Base-by-base conservation (phyloP, 2,797 vertebrate genomes). In the Toxotes lorentzi region DNA sequence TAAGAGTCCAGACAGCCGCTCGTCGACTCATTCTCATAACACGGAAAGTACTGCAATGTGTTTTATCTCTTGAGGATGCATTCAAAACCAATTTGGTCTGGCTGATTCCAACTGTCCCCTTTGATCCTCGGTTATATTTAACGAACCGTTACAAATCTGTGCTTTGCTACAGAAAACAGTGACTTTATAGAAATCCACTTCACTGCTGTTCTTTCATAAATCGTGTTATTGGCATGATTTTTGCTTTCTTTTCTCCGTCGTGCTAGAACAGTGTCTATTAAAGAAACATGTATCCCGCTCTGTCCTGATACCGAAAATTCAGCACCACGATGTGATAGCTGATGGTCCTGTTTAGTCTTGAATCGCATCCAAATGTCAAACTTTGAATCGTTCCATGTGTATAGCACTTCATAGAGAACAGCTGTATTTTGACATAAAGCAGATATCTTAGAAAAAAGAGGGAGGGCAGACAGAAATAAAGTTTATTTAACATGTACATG, bases 51-150 rank as follows among this genome's bases (percentile, higher is more conserved):
- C 64, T 68, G 75, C 80, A 84, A 47, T 50, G 35, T 86, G 81
- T 85, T 89, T 79, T 59, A 82, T 84, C 86, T 83, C 79, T 57
- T 2, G 61, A 80, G 72, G 86, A 90, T 69, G 63, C 59, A 27
- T 47, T 83, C 47, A 59, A 85, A 86, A 82, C 78, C 85, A 71
- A 60, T 79, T 78, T 24, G 41, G 35, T 67, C 64, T 73, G 62
- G 63, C 65, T 14, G 19, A 51, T 68, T 64, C 81, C 32, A 56
- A 61, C 61, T 48, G 45, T 54, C 43, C 40, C 14, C 56, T 89
- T 84, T 89, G 82, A 90, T 87, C 68, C 43, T 56, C n/a, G 1
- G 35, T 51, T 73, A 19, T 63, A 71, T 86, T 85, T 75, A 81
- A 81, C 32, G 8, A 78, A 74, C 65, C 50, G 13, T 85, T 79